Evolutionary conservation across 30 jellyfish, hydroid and myxozoan genomes (phyloP), one percentile per base, ranked within the genome.

Genomic region (Aurelia sp.): DNA sequence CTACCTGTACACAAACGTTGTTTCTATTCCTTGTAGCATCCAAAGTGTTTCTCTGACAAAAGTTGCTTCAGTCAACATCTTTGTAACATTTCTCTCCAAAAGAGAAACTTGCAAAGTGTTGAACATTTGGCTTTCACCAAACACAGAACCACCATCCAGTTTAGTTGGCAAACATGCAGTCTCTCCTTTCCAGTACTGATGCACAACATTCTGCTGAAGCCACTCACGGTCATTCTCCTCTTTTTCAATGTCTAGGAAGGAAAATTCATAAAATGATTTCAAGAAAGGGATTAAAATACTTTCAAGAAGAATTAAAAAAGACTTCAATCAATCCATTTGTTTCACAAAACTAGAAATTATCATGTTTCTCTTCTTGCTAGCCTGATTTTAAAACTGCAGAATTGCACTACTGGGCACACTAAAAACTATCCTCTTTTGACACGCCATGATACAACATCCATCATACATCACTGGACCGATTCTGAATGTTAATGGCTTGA

Each of bases 31-130:
- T 71, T 83, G 86, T 15, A 83, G 72, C 92, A 83, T 69, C 92
- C 92, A 83, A 19, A 83, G 63, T 30, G 92, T 83, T 64, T 83
- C 92, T 52, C 92, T 83, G 40, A 71, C 63, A 40, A 83, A 41
- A 20, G 62, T 44, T 13, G 33, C 48, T 70, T 83, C 92, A 8
- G 92, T 83, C 52, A 83, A 22, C 2, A 19, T 60, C 24, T 27
- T 57, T 6, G 17, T 19, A 20, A 30, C 19, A 31, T n/a, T 47
- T 11, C 12, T 17, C n/a, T 72, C 64, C 12, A 30, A 19, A 30
- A 53, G 22, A 4, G 84, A 35, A 21, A 58, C 58, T 53, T 31
- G 20, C 15, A 83, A 30, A 4, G 67, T 38, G 19, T 70, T 63
- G 24, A 59, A 51, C 41, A 72, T 38, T 52, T 15, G 59, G 13